Evolutionary conservation across 2,888 invertebrate genomes (phyloP), one percentile per base, ranked within the genome.

Genomic region (Sylvicola cinctus): DNA sequence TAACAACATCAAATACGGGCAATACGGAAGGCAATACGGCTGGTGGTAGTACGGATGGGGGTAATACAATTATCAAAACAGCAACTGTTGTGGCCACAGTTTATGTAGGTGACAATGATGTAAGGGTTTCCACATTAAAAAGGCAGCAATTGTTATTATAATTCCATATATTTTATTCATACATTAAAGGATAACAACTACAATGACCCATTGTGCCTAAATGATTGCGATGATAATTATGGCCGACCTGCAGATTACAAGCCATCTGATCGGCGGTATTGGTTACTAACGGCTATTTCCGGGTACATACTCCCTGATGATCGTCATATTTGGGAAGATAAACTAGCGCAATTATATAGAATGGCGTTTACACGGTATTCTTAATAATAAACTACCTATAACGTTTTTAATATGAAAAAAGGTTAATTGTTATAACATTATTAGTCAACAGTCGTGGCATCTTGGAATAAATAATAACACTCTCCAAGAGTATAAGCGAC

Each of bases 391-490:
- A n/a, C n/a, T n/a, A n/a, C n/a, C n/a, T n/a, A n/a, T n/a, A n/a
- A n/a, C n/a, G n/a, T n/a, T n/a, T n/a, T n/a, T n/a, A n/a, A n/a
- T n/a, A n/a, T n/a, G n/a, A n/a, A n/a, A n/a, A n/a, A n/a, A n/a
- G n/a, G n/a, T n/a, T n/a, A n/a, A n/a, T n/a, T n/a, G n/a, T n/a
- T n/a, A n/a, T n/a, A n/a, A 27, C 10, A 11, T 31, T 45, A 48
- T 34, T 55, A 77, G 78, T 44, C 84, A 84, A 49, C 84, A 84
- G 58, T 77, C 79, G 48, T 66, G 66, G 36, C 84, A 84, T 51
- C 64, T 85, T 34, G 83, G 83, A 7, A 72, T 79, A 38, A 64
- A 68, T 16, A 59, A 66, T 49, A 54, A 65, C 43, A 60, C 30
- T 16, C 15, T 10, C 11, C 20, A 12, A 12, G 10, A n/a, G 14